Conservation (phyloP, 2,797 vertebrate species). For the Gouania willdenowi region DNA sequence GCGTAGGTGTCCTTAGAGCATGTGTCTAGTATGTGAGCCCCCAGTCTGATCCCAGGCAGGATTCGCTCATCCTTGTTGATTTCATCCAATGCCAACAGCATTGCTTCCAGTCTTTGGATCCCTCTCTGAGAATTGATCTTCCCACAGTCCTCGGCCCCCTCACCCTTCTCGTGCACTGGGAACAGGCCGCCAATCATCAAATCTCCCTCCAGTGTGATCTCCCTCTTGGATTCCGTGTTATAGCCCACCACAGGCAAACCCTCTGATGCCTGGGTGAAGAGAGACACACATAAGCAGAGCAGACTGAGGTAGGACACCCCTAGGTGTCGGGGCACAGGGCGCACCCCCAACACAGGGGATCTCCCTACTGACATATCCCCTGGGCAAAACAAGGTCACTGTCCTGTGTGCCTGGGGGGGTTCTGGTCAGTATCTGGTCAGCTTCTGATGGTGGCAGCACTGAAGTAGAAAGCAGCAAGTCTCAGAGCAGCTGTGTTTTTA, state of each 20-base stretch:
- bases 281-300: conserved; percentile 52
- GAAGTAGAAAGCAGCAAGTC: conserved; percentile 36
- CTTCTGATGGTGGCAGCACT: conserved; percentile 19
- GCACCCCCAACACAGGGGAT: conserved; percentile 53
- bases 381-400: conserved; percentile 36
- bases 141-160: conserved; percentile 87
- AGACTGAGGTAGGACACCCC: conserved; percentile 58
- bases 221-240: conserved; percentile 80
- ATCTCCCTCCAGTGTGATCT: conserved; percentile 92
- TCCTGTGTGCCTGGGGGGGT: conserved; percentile 29
- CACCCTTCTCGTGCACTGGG: conserved; percentile 94
- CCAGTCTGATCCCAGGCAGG: conserved; percentile 87
- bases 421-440: conserved; percentile 27
- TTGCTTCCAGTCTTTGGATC: conserved; percentile 96
- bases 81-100: conserved; percentile 93
- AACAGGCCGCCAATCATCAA: conserved; percentile 96
- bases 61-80: conserved; percentile 90
- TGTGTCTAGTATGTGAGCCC: conserved; percentile 94
- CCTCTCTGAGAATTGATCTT: conserved; percentile 95
- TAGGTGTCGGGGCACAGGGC: conserved; percentile 53
- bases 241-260: conserved; percentile 70
- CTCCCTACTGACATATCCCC: conserved; percentile 67
- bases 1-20: conserved; percentile 98
- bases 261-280: conserved; percentile 63
- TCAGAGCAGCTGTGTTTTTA: conserved; percentile 62